Percentiles rank a stretch among this genome's conserved stretches.
Conservation (phyloP, 2,113 vertebrate species). For the Pteronura brasiliensis region DNA sequence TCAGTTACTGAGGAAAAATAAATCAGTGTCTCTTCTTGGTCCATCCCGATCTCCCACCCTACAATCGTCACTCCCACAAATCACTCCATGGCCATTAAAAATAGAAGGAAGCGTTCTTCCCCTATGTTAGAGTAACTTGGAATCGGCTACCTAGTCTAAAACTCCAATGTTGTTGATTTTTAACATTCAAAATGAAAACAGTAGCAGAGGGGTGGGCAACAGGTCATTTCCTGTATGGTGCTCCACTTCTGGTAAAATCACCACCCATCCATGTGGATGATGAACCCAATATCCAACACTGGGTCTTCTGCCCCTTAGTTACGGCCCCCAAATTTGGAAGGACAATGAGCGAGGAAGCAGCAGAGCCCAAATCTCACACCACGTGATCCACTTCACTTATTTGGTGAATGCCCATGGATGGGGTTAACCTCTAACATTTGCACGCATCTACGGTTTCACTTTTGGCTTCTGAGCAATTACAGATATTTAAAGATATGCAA, state of each 20-base stretch:
- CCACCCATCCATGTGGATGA: not conserved
- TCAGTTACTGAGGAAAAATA: not conserved
- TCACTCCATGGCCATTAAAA: not conserved
- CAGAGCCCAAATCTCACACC: too few relatives aligned
- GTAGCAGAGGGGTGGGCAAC: not conserved
- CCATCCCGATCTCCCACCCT: not conserved
- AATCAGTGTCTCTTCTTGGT: not conserved
- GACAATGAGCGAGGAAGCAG: fast-evolving
- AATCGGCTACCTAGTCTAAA: not conserved
- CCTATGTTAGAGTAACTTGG: not conserved
- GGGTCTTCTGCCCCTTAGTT: not conserved
- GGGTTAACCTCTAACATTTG: not conserved
- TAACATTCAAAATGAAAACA: not conserved
- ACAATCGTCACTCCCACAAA: not conserved
- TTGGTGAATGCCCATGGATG: not conserved
- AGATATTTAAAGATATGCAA: not conserved
- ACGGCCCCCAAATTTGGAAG: not conserved
- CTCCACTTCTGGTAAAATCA: not conserved
- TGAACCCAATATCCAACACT: not conserved
- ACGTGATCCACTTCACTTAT: not conserved
- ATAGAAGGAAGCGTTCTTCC: not conserved
- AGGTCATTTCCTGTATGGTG: not conserved
- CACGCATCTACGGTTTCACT: fast-evolving
- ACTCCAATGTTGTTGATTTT: not conserved
- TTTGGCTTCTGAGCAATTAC: not conserved